Conservation (phyloP, 2,113 vertebrate species). For the Mohoua ochrocephala region DNA sequence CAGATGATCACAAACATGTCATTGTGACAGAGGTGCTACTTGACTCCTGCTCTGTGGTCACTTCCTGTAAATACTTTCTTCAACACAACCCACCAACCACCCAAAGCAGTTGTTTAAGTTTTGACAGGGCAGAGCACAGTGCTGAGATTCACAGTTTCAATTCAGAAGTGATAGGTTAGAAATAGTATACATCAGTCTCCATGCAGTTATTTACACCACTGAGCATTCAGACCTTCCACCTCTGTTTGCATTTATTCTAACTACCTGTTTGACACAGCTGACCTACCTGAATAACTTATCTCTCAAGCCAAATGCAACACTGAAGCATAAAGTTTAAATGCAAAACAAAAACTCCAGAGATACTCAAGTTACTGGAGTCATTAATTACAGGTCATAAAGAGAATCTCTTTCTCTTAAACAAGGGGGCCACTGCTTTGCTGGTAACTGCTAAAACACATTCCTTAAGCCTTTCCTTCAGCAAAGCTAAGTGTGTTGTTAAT, state of each 20-base stretch:
- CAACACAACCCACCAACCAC: neutral
- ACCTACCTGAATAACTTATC: neutral
- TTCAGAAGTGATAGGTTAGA: neutral
- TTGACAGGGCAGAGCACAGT: neutral
- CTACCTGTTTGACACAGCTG: neutral
- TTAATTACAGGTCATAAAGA: neutral
- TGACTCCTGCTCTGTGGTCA: neutral
- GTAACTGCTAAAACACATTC: neutral
- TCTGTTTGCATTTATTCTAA: neutral
- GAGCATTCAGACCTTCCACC: neutral
- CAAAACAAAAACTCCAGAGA: neutral
- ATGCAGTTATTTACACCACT: neutral
- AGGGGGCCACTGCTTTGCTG: neutral
- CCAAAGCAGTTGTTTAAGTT: neutral
- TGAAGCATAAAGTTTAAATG: neutral
- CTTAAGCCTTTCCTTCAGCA: neutral
- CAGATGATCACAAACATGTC: neutral
- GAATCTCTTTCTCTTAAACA: neutral
- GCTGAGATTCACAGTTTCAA: neutral
- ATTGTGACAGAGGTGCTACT: neutral
- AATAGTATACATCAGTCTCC: neutral
- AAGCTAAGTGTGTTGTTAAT: neutral
- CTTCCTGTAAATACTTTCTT: neutral
- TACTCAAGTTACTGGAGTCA: neutral
- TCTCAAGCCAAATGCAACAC: neutral